Evolutionary conservation across 2,113 vertebrate genomes (phyloP).

Genomic region (Anas platyrhynchos): DNA sequence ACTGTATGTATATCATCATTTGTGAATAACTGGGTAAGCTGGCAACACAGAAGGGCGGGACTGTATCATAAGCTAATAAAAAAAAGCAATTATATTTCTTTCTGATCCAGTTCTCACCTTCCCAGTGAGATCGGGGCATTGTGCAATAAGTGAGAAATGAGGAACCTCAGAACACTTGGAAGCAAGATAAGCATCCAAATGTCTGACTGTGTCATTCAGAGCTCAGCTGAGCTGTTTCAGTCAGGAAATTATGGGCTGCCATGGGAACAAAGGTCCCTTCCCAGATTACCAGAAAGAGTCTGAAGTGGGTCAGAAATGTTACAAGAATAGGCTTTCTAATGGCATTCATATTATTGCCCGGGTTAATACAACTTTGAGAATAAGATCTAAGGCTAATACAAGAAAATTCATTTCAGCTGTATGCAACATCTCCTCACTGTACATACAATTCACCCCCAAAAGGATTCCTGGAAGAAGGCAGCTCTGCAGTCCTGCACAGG

Average conservation of each 20-base stretch:
- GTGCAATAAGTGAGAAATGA: conserved; percentile 74
- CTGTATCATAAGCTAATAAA: conserved; percentile 81
- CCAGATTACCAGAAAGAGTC: conserved; percentile 54
- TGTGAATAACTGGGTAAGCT: conserved; percentile 77
- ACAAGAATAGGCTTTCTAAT: conserved; percentile 51
- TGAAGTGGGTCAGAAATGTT: conserved; percentile 61
- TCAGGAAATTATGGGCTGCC: conserved; percentile 63
- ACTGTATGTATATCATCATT: conserved; percentile 78
- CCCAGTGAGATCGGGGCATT: conserved; percentile 73
- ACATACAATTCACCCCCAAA: not conserved
- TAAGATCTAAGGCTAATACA: not conserved
- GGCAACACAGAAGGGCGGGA: conserved; percentile 76
- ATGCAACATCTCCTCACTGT: not conserved
- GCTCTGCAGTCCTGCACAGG: not conserved
- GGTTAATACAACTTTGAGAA: conserved; percentile 24
- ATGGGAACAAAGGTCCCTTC: conserved; percentile 67
- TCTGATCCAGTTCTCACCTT: conserved; percentile 82
- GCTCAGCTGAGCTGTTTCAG: conserved; percentile 36
- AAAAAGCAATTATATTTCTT: conserved; percentile 82
- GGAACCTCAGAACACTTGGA: conserved; percentile 54
- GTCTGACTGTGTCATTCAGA: conserved; percentile 46
- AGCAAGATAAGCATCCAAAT: conserved; percentile 57
- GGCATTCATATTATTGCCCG: conserved; percentile 53
- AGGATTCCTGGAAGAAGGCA: not conserved
- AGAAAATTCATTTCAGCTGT: conserved; percentile 7